Percentiles rank a stretch among this genome's conserved stretches.
phyloP scores from a whole-genome alignment of 2,113 vertebrate genomes.

The Callaeas wilsoni region DNA sequence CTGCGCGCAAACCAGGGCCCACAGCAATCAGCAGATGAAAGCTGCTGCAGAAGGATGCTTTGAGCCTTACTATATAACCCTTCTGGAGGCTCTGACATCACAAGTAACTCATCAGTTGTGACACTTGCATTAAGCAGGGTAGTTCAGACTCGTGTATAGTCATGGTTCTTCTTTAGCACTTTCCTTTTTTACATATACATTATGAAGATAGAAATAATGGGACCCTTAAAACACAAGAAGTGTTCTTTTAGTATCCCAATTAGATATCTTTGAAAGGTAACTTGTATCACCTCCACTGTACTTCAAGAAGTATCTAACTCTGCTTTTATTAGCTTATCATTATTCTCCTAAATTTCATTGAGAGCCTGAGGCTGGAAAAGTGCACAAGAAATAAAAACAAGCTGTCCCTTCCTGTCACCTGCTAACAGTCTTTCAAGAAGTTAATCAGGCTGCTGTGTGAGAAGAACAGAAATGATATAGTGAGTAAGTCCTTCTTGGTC shows the following conservation, averaged over 20 bases:
- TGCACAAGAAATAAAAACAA: not conserved
- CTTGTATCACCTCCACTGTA: fast-evolving
- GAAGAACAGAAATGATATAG: not conserved
- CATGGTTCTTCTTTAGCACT: not conserved
- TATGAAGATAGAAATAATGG: not conserved
- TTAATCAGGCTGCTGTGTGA: not conserved
- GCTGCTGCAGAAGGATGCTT: not conserved
- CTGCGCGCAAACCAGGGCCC: not conserved
- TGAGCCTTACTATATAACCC: not conserved
- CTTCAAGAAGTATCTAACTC: not conserved
- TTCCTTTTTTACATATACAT: not conserved
- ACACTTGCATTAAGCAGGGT: not conserved
- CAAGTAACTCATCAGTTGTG: not conserved
- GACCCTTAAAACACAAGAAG: not conserved
- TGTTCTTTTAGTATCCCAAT: not conserved
- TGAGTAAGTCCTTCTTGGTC: not conserved
- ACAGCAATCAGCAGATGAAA: not conserved
- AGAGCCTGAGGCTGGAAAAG: not conserved
- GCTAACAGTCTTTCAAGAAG: not conserved
- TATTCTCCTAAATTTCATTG: not conserved
- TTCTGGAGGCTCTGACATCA: not conserved
- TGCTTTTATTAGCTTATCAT: not conserved
- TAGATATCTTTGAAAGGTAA: not conserved
- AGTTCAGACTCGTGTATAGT: not conserved
- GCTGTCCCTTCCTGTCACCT: not conserved